phyloP scores from a whole-genome alignment of 2,888 invertebrate genomes.

The Spialia ferax region DNA sequence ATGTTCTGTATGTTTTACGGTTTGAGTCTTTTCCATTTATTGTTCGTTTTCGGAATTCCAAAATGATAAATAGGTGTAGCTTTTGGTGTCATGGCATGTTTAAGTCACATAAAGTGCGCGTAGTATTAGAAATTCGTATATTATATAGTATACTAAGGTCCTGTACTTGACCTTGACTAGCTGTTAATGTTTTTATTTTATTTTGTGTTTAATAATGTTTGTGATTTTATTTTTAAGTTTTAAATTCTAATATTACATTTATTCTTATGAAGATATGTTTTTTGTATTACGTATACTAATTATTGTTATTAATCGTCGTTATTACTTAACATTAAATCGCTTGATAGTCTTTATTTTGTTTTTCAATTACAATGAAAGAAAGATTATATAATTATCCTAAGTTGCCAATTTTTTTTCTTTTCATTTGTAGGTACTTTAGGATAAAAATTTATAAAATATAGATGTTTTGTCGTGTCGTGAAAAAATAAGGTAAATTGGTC shows the following conservation, averaged over 20 bases:
- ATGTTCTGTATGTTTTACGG: not conserved
- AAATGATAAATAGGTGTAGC: not conserved
- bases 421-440: too few relatives aligned
- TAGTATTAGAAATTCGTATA: conserved; percentile 21
- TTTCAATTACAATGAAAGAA: too few relatives aligned
- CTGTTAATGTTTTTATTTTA: not conserved
- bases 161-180: not conserved
- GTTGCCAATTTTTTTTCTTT: too few relatives aligned
- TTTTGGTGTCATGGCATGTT: conserved; percentile 15
- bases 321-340: not conserved
- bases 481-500: too few relatives aligned
- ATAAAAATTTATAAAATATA: too few relatives aligned
- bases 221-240: conserved; percentile 15
- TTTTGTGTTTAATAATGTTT: not conserved
- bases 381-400: too few relatives aligned
- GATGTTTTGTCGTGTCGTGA: too few relatives aligned
- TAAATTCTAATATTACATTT: not conserved
- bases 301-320: not conserved
- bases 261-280: not conserved
- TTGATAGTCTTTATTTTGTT: too few relatives aligned
- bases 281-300: not conserved
- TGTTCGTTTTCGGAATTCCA: not conserved
- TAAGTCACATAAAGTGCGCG: conserved; percentile 22
- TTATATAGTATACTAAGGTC: conserved; percentile 5
- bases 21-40: not conserved